Evolutionary conservation across 2,797 vertebrate genomes (phyloP).

Genomic region (Malacoctenus gilli): DNA sequence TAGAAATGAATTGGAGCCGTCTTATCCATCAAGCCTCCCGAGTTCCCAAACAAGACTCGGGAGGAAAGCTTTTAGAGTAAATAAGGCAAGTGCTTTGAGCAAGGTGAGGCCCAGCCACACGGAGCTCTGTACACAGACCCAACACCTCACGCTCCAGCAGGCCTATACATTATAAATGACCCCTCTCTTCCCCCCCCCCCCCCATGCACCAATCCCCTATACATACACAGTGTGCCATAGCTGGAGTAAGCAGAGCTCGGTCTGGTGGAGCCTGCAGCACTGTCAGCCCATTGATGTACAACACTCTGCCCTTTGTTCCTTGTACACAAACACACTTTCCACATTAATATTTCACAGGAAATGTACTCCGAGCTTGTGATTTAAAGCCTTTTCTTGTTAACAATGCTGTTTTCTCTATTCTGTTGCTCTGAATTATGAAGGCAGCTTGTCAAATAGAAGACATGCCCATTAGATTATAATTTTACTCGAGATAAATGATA

Average conservation of each 20-base stretch:
- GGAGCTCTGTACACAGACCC: constrained; percentile 68
- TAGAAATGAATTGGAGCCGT: constrained; percentile 62
- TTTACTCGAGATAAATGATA: constrained; percentile 76
- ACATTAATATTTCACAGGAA: constrained; percentile 86
- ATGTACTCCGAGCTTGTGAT: constrained; percentile 81
- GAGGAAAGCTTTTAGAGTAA: constrained; percentile 73
- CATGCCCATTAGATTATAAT: constrained; percentile 71
- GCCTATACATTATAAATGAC: constrained; percentile 83
- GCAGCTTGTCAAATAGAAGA: constrained; percentile 74
- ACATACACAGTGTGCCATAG: constrained; percentile 64
- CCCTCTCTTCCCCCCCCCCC: constrained; percentile 50
- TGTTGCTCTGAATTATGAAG: constrained; percentile 77
- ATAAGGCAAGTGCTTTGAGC: constrained; percentile 67
- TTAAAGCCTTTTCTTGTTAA: constrained; percentile 85
- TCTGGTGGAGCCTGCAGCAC: constrained; percentile 71
- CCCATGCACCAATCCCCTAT: constrained; percentile 56
- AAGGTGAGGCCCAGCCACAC: constrained; percentile 62
- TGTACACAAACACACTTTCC: constrained; percentile 84
- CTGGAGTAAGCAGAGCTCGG: constrained; percentile 76
- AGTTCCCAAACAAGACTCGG: constrained; percentile 64
- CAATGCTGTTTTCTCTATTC: constrained; percentile 79
- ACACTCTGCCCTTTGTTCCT: constrained; percentile 83
- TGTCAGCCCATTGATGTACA: constrained; percentile 81
- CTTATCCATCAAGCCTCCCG: constrained; percentile 43
- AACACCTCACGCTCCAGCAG: constrained; percentile 72